These are phyloP conservation scores for Australoheros scitulus DNA, from an alignment of 2,113 vertebrate genomes.

Conservation along the genomic window DNA sequence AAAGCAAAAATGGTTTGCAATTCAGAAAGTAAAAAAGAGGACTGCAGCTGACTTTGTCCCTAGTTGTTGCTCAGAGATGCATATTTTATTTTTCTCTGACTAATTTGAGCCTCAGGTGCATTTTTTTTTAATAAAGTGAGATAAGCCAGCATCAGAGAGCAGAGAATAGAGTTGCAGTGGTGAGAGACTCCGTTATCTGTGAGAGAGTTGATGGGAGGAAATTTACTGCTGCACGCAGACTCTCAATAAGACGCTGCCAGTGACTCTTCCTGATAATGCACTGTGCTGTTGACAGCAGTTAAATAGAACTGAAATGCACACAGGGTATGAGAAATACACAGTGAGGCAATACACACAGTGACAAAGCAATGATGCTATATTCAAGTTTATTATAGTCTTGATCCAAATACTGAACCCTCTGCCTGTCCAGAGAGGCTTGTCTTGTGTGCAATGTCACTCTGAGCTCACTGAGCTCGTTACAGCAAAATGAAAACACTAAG, in stretches of 20 bases:
- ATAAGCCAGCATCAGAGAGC: constrained; percentile 14
- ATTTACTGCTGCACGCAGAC: neutral
- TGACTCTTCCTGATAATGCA: constrained; percentile 4
- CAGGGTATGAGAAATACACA: neutral
- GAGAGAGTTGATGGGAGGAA: neutral
- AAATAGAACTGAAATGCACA: neutral
- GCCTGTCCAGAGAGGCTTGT: neutral
- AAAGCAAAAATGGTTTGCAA: neutral
- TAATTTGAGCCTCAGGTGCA: constrained; percentile 7
- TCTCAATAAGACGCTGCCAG: neutral
- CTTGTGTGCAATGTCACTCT: constrained; percentile 49
- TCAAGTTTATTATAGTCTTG: constrained; percentile 9
- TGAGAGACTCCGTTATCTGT: neutral
- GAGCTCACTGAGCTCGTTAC: constrained; percentile 38
- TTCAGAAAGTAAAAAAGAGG: neutral
- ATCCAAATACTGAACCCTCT: constrained; percentile 6
- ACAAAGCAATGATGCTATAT: neutral
- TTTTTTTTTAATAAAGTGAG: constrained; percentile 1
- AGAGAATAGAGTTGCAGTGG: neutral
- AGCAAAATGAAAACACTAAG: constrained; percentile 46
- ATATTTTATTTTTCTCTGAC: constrained; percentile 8
- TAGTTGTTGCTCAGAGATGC: neutral
- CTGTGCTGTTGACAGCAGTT: constrained; percentile 2
- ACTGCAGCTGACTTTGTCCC: neutral
- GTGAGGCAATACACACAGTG: neutral